phyloP scores from a whole-genome alignment of 2,888 invertebrate genomes.

The Drosophila anomelani region DNA sequence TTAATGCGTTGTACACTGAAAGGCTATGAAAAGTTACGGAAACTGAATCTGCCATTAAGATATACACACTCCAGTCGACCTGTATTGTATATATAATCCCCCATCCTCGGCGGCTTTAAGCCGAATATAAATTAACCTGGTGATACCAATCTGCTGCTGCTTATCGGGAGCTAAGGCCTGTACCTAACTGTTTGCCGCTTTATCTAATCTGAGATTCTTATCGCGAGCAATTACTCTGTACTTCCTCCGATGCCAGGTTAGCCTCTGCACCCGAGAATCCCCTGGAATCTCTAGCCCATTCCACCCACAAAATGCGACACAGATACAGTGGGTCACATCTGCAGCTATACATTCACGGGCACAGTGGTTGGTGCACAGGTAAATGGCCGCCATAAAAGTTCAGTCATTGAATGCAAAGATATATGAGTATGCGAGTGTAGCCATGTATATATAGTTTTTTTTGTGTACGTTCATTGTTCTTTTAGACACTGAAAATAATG shows the following conservation, averaged over 20 bases:
- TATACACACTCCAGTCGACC: neutral
- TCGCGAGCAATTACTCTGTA: constrained; percentile 40
- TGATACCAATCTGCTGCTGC: constrained; percentile 40
- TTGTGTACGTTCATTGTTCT: constrained; percentile 23
- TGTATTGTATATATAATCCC: neutral
- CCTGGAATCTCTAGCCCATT: neutral
- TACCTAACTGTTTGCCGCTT: constrained; percentile 37
- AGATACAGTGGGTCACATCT: constrained; percentile 23
- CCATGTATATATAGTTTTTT: neutral
- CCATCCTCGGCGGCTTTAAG: neutral
- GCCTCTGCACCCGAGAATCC: neutral
- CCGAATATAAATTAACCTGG: constrained; percentile 22
- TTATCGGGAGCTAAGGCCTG: constrained; percentile 29
- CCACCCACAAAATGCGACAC: constrained; percentile 12
- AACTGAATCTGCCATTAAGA: neutral
- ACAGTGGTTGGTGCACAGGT: constrained; percentile 15
- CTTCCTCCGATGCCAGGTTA: constrained; percentile 26
- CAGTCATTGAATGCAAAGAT: constrained; percentile 22
- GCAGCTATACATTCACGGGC: constrained; percentile 5
- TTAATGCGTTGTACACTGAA: neutral
- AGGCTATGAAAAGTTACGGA: neutral
- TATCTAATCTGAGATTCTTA: constrained; percentile 64
- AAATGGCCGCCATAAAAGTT: constrained; percentile 37
- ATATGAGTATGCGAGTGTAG: constrained; percentile 4
- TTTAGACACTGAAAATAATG: neutral